Evolutionary conservation across 2,888 invertebrate species (phyloP), one percentile per base, ranked within the genome.

Genomic region (Acanthopleura granulata): DNA sequence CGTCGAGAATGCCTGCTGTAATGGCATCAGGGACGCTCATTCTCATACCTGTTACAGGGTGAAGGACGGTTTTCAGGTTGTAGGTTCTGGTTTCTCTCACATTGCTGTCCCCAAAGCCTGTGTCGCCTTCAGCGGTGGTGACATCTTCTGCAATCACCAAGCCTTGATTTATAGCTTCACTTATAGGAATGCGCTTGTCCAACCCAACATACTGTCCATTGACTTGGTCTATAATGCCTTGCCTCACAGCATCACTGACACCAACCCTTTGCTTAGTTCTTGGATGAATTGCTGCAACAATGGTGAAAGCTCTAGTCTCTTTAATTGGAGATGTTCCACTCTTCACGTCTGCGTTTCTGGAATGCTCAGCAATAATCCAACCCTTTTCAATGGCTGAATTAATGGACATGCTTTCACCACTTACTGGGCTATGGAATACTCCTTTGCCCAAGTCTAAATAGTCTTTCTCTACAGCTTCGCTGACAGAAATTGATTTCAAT

Each of bases 11-110:
- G 89, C 97, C 97, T 86, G 94, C 93, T 88, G 96, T 95, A 84
- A 98, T 97, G 49, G 97, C 97, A 92, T 98, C 97, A 80, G 97
- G 91, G 80, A 98, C 92, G 29, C 96, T 95, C 71, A 98, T 92
- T 89, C 94, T 94, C 81, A 89, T 89, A 49, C 91, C 89, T 49
- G 92, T 92, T 93, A 94, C 92, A 81, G 92, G 91, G 83, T 95
- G 95, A 73, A 93, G 93, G 84, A 96, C 94, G 79, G 83, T 83
- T 74, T 85, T 89, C 73, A 87, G 76, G 49, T 84, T 84, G 74
- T 80, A 87, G n/a, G 86, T 85, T 74, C 84, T 86, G 18, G 87
- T 87, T 80, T 87, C 86, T 70, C 84, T 82, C 25, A 83, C 76
- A n/a, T 86, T 95, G 89, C 97, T 97, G 74, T 98, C 93, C 81